Evolutionary conservation across 2,888 invertebrate species (phyloP), one percentile per base, ranked within the genome.

Genomic region (Opisthograptis luteolata): DNA sequence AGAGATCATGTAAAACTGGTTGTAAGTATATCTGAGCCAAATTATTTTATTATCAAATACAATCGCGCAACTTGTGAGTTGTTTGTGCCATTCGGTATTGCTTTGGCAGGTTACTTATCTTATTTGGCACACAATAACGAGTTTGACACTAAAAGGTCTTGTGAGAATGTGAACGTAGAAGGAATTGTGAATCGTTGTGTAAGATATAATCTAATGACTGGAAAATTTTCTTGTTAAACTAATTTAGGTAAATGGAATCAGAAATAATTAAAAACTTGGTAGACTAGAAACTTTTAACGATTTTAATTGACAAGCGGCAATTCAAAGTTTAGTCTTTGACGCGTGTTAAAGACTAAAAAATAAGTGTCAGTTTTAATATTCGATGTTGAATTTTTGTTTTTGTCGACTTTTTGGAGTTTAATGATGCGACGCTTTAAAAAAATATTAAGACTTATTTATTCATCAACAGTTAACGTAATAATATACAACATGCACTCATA

Each of bases 91-190:
- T 79, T 81, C 78, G 71, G 69, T 79, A 79, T 78, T 70, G 65
- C 58, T 70, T 62, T 79, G 81, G 78, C 77, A 79, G 77, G 77
- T 74, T 79, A 83, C 84, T 83, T 82, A 81, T 83, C 82, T 77
- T 80, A 74, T 70, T 72, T 55, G 62, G 58, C 68, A 70, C 61
- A 62, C 64, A 65, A 39, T 47, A 66, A 62, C 48, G 41, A 48
- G 62, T 53, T 47, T 39, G 37, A 28, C 27, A 24, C 47, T 62
- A 61, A 62, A 34, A 24, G 28, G 13, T 39, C 17, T 34, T 20
- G 31, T 13, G 27, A 9, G 25, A 17, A 30, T 19, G 36, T 13
- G 15, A 45, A 40, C 41, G 28, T 45, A 19, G 2, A 17, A 40
- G 12, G 35, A 49, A 53, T 43, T 43, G 28, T 27, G 17, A 37